These are phyloP conservation scores for Stichopus horrens DNA, from an alignment of 53 echinoderm and acorn worm species.

Conservation along the genomic window DNA sequence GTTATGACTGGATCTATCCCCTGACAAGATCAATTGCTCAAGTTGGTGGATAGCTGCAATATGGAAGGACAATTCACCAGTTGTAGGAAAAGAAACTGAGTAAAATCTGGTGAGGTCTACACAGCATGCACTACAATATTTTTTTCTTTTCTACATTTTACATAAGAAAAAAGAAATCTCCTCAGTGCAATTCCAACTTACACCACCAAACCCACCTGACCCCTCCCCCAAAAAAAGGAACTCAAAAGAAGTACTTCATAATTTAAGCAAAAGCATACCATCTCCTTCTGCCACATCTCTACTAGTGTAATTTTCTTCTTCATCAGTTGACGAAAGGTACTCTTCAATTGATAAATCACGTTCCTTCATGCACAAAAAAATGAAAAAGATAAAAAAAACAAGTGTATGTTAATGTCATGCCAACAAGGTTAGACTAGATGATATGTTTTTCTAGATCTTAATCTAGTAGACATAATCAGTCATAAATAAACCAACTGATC, in stretches of 20 bases:
- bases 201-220: too few relatives aligned
- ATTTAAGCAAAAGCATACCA: neutral
- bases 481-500: too few relatives aligned
- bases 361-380: constrained; percentile 52
- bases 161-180: too few relatives aligned
- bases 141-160: too few relatives aligned
- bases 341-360: constrained; percentile 80
- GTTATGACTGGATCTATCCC: constrained; percentile 5
- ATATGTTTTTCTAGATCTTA: too few relatives aligned
- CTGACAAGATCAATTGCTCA: constrained; percentile 14
- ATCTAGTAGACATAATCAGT: too few relatives aligned
- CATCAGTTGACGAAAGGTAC: constrained; percentile 58
- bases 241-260: neutral
- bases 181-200: too few relatives aligned
- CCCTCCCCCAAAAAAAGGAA: too few relatives aligned
- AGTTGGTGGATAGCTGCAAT: constrained; percentile 36
- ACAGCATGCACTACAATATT: too few relatives aligned
- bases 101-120: too few relatives aligned
- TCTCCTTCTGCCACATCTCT: constrained; percentile 3
- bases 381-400: neutral
- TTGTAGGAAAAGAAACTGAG: too few relatives aligned
- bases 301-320: constrained; percentile 44
- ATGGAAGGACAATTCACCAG: neutral
- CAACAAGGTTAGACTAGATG: too few relatives aligned
- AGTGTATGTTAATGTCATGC: neutral